Base-by-base conservation (phyloP, 2,888 invertebrate species). In the Drosophila robusta region DNA sequence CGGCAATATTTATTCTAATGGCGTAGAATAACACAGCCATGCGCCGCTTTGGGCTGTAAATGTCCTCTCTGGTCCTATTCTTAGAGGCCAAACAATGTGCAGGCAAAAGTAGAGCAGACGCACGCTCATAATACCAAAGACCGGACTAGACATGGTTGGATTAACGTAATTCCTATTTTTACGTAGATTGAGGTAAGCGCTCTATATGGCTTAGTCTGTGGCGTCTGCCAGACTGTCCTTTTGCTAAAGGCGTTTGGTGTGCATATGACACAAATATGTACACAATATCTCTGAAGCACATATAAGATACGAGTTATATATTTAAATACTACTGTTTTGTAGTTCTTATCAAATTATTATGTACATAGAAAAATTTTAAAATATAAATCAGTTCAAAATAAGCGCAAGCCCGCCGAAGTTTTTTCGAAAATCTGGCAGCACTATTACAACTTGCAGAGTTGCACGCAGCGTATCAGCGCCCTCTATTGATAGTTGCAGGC, bases 1-100 rank as follows among this genome's bases (percentile, higher is more conserved):
- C 81, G 78, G 78, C 90, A 90, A 90, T 90, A 88, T 90, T 90
- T 87, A 78, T 79, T 76, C 82, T 75, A 90, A 82, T 82, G 80
- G 81, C 84, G 78, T 80, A 89, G 80, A 90, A 87, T 80, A 82
- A 75, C 78, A 90, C 82, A 82, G 75, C 75, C 82, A 87, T 76
- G 72, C 68, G 76, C 67, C 75, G 70, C 46, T 12, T 38, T 51
- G 39, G 58, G 29, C 69, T 68, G 70, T 39, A 70, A 70, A 52
- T 67, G 75, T 47, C 47, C 67, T 63, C 24, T n/a, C 50, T 11
- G 12, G 51, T 45, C 14, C 18, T 3, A 16, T 51, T 45, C 52
- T 57, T 52, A 52, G 24, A 7, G 44, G 7, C 11, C 8, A 22
- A 38, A 55, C 54, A 64, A 58, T 50, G 45, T 32, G 44, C 63